A percentile compares a stretch with the other conserved stretches of the same genome.
Conservation (phyloP, 2,113 vertebrate genomes). For the Macheiramphus alcinus region DNA sequence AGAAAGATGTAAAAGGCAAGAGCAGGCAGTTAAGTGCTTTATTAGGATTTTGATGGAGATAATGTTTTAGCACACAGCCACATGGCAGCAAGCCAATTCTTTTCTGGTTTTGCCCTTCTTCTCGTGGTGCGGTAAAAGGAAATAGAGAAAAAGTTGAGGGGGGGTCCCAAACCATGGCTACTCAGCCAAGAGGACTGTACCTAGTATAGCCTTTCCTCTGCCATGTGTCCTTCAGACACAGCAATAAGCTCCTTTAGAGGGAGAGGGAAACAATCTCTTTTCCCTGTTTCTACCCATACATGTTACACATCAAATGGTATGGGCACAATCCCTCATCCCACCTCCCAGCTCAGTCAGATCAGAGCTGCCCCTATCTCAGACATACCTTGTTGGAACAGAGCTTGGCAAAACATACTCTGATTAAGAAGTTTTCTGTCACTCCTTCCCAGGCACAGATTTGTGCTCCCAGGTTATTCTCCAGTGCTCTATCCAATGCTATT, state of each 20-base stretch:
- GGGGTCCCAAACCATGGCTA: background rate
- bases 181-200: background rate
- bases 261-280: background rate
- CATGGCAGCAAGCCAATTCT: background rate
- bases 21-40: background rate
- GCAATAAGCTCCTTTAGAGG: background rate
- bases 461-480: background rate
- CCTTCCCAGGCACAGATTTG: background rate
- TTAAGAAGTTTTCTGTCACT: background rate
- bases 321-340: background rate
- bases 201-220: background rate
- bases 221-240: background rate
- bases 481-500: background rate
- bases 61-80: background rate
- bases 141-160: background rate
- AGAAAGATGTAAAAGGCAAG: background rate
- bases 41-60: background rate
- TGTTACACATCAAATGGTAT: background rate
- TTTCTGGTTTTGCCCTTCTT: background rate
- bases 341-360: background rate
- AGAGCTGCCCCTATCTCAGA: background rate
- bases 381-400: background rate
- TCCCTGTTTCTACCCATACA: background rate
- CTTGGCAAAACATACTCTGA: background rate
- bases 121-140: background rate